phyloP scores from a whole-genome alignment of 2,113 vertebrate species.

The Manacus vitellinus region DNA sequence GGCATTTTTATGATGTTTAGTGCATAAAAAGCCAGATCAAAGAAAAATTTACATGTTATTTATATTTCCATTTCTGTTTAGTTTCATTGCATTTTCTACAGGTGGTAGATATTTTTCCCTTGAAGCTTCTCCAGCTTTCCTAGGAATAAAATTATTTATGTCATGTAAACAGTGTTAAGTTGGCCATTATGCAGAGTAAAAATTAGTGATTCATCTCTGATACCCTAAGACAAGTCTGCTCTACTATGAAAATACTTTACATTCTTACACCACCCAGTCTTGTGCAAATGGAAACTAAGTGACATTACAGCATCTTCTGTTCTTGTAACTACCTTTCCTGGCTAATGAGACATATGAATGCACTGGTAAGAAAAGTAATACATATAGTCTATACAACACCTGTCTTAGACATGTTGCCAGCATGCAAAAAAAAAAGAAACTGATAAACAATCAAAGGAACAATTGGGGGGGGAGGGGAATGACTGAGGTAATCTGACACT shows the following conservation, averaged over 20 bases:
- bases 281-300: not conserved
- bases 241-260: not conserved
- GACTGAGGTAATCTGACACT: not conserved
- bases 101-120: not conserved
- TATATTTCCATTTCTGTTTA: not conserved
- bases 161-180: not conserved
- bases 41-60: not conserved
- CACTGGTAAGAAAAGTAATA: not conserved
- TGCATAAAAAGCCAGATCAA: not conserved
- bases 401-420: not conserved
- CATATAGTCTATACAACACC: not conserved
- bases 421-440: not conserved
- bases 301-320: not conserved
- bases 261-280: not conserved
- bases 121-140: not conserved
- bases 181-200: not conserved
- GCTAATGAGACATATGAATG: not conserved
- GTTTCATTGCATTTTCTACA: not conserved
- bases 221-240: not conserved
- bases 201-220: not conserved
- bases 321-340: not conserved
- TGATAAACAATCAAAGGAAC: not conserved
- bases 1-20: not conserved
- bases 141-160: not conserved
- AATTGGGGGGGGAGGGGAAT: no score